Base-by-base conservation (phyloP, 2,888 invertebrate genomes). In the Aproaerema taeniolella region DNA sequence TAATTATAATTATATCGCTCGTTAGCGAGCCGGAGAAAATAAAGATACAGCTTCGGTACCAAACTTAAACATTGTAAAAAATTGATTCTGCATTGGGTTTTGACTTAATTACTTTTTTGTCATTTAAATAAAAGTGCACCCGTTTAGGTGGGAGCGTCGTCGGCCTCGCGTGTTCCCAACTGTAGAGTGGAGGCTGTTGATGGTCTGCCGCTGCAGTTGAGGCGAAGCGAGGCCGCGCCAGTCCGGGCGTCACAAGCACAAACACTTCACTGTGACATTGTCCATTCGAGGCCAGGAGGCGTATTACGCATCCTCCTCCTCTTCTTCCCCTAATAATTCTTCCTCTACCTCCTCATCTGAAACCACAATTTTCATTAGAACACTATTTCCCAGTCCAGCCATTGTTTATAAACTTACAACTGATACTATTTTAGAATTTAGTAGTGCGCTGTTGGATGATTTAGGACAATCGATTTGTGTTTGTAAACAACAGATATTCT, bases 201-300 rank as follows among this genome's bases (percentile, higher is more conserved):
- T 60, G 58, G 68, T 62, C 62, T 56, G 60, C 55, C 50, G 53
- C 46, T 43, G 57, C 78, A 77, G 82, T 85, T 83, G 85, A 64
- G 83, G 82, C 82, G 78, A 81, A 50, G 74, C 79, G 79, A 60
- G 80, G 82, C 79, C 83, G 76, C 69, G 67, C 70, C 71, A 67
- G 67, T 72, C 73, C 74, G 71, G 76, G 70, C 83, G 81, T 82
- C 85, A 83, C 87, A 65, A 70, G 69, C 81, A 83, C 82, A 78
- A 79, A 81, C 85, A 85, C 85, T 72, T 81, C 86, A 87, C 87
- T 83, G 87, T 86, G 86, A 87, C 86, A 87, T 86, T 82, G 86
- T 87, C 87, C 87, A 75, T 83, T 67, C 50, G 60, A 73, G 77
- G 72, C 72, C 76, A 67, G 76, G 61, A 72, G 67, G 66, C 77